Evolutionary conservation across 2,113 vertebrate genomes (phyloP).

Genomic region (Leiothrix lutea): DNA sequence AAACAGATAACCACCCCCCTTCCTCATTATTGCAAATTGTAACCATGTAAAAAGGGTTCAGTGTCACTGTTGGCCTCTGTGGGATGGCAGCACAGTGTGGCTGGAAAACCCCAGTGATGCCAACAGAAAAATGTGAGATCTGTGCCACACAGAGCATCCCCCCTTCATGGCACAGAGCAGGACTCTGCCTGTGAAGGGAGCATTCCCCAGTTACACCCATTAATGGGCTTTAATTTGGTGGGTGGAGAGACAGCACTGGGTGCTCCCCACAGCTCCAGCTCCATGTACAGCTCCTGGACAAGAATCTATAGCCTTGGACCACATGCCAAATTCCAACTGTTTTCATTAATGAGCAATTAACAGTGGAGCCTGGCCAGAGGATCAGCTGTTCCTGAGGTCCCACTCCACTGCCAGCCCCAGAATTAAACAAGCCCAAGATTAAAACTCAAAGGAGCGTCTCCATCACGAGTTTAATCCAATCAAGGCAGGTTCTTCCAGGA

Average conservation of each 20-base stretch:
- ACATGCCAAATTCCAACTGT: not conserved
- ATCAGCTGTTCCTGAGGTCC: not conserved
- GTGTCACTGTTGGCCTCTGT: not conserved
- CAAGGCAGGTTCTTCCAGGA: not conserved
- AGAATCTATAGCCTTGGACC: rapidly evolving
- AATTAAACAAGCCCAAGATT: not conserved
- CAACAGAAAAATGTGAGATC: not conserved
- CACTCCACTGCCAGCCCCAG: not conserved
- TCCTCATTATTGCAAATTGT: rapidly evolving
- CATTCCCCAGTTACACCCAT: rapidly evolving
- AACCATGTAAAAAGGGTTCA: not conserved
- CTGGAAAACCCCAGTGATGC: not conserved
- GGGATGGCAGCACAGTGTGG: rapidly evolving
- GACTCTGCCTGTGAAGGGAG: not conserved
- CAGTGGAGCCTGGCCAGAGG: not conserved
- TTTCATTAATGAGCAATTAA: not conserved
- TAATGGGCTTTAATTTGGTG: not conserved
- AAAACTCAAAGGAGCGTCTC: not conserved
- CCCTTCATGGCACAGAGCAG: rapidly evolving
- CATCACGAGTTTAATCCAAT: not conserved
- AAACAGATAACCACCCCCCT: rapidly evolving
- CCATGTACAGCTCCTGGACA: not conserved
- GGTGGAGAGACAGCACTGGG: not conserved
- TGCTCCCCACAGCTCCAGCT: not conserved
- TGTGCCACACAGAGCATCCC: not conserved